Conservation (phyloP, 2,113 vertebrate genomes). For the Podarcis muralis region DNA sequence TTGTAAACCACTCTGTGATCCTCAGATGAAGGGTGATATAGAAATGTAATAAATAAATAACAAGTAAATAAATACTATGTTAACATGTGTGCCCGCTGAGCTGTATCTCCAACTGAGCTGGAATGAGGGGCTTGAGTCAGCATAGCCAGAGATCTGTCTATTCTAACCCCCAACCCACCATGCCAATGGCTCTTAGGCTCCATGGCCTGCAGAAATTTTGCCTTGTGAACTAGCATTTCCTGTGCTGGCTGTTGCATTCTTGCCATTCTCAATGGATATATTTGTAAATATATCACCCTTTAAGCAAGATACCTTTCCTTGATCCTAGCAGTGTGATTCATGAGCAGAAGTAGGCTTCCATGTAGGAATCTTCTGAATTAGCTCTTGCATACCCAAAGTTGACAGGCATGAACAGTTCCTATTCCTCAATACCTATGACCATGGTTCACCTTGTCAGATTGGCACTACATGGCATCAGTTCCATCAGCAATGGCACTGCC, state of each 20-base stretch:
- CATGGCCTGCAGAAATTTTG: neutral
- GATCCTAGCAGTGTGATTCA: neutral
- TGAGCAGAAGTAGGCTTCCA: neutral
- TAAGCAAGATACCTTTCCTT: neutral
- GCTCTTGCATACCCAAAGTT: neutral
- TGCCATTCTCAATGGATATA: neutral
- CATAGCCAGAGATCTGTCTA: too few relatives aligned
- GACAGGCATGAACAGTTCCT: neutral
- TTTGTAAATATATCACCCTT: neutral
- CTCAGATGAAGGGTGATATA: too few relatives aligned
- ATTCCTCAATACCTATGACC: too few relatives aligned
- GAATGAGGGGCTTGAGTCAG: too few relatives aligned
- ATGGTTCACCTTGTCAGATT: neutral
- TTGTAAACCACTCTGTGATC: too few relatives aligned
- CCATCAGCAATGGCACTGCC: too few relatives aligned
- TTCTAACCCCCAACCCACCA: too few relatives aligned
- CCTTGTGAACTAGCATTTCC: neutral
- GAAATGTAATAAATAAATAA: too few relatives aligned
- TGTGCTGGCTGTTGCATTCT: neutral
- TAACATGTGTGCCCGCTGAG: too few relatives aligned
- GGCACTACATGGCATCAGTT: neutral
- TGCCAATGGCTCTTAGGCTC: neutral
- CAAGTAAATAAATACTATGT: too few relatives aligned
- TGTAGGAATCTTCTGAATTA: neutral
- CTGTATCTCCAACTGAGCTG: too few relatives aligned